Evolutionary conservation across 2,797 vertebrate genomes (phyloP).

Genomic region (Micrastur ruficollis): DNA sequence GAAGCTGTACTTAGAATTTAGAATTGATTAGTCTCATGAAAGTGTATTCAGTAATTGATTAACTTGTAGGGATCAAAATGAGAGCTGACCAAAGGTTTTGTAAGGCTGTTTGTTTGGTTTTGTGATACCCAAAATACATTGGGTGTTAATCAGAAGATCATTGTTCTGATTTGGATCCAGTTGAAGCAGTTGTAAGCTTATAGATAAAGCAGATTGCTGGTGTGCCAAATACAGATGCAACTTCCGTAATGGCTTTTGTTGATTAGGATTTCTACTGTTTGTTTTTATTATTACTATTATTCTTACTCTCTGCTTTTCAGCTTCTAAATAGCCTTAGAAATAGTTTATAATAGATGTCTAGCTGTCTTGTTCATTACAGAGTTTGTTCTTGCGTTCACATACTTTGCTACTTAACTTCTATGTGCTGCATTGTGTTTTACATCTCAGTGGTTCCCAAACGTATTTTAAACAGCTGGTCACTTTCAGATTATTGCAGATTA

Average conservation of each 20-base stretch:
- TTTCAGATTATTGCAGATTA: background rate
- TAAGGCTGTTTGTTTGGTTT: background rate
- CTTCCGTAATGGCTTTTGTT: background rate
- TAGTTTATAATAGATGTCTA: background rate
- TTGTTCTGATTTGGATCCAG: background rate
- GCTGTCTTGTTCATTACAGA: background rate
- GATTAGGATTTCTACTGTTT: background rate
- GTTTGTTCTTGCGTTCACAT: background rate
- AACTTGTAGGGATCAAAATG: background rate
- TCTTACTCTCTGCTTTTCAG: background rate
- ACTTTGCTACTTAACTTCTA: background rate
- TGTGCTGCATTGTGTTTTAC: background rate
- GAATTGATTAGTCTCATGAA: background rate
- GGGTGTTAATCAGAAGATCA: background rate
- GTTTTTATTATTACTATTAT: background rate
- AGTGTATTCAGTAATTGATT: background rate
- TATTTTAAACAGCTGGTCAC: background rate
- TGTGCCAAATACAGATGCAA: background rate
- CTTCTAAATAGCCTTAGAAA: background rate
- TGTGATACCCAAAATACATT: background rate
- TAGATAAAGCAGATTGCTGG: background rate
- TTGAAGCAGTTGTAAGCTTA: background rate
- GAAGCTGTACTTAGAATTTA: background rate
- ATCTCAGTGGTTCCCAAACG: background rate
- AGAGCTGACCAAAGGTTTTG: background rate